Percentiles rank a stretch among this genome's conserved stretches.
These are phyloP conservation scores for Stratiomys singularior DNA, from an alignment of 2,888 invertebrate species.

Conservation along the genomic window DNA sequence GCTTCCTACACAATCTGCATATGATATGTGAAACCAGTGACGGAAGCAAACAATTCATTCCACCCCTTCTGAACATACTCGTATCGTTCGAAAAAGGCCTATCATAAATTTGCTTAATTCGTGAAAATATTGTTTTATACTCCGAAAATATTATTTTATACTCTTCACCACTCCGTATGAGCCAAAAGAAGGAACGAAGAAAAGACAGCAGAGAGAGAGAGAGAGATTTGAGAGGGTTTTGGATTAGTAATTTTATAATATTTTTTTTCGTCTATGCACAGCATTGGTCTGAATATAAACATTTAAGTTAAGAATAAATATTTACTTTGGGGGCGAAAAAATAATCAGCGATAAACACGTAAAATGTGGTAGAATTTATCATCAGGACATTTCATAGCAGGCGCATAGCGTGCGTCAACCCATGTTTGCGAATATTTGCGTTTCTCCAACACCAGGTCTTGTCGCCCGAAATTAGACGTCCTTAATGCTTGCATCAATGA, in stretches of 20 bases:
- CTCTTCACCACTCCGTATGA: background rate
- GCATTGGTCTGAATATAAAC: background rate
- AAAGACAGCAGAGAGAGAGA: too few relatives aligned
- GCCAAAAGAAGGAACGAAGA: background rate
- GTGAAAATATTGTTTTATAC: too few relatives aligned
- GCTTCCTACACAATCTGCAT: background rate
- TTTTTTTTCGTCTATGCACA: too few relatives aligned
- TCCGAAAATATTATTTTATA: background rate
- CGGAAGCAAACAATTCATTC: background rate
- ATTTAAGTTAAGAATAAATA: background rate
- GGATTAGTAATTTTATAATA: too few relatives aligned
- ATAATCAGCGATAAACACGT: background rate
- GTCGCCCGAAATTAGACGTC: background rate
- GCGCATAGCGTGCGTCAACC: background rate
- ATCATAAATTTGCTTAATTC: too few relatives aligned
- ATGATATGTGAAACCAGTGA: constrained; percentile 14
- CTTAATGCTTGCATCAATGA: background rate
- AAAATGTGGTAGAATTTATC: background rate
- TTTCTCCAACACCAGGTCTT: background rate
- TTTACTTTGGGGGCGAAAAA: background rate
- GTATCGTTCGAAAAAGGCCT: too few relatives aligned
- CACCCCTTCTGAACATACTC: background rate
- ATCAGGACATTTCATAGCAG: background rate
- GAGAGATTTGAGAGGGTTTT: too few relatives aligned
- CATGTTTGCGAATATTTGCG: background rate